Base-by-base conservation (phyloP, 2,113 vertebrate genomes). In the Oophaga pumilio region DNA sequence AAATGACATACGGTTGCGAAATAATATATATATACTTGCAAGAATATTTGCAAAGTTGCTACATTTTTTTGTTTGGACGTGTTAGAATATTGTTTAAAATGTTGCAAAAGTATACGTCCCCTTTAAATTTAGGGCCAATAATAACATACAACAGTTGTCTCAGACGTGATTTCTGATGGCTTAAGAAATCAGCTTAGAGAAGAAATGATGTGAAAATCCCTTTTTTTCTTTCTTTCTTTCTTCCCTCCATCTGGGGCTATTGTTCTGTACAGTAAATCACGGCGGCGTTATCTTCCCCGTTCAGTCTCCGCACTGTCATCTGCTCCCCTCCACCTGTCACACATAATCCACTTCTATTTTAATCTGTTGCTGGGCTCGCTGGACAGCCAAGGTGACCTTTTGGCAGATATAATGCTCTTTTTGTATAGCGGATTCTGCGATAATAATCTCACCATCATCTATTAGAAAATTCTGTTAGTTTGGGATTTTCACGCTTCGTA, bases 281-380 rank as follows among this genome's bases (percentile, higher is more conserved):
- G 60, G 26, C 4, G 49, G 59, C 57, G 74, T 86, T 86, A 86
- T 86, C 85, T 82, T 62, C 6, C 62, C 20, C 73, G 64, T 81
- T 24, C 66, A 71, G 86, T 74, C 64, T 52, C 17, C 50, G 52
- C 78, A 62, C 53, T 86, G 78, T 87, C 86, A 82, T 18, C 86
- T 24, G 53, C 22, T 73, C 57, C 79, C 77, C 20, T 82, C 78
- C 28, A 82, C 68, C 86, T 76, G 86, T 76, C 86, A 87, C 86
- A 82, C 79, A 76, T 87, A 76, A 87, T 82, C 79, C 79, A 82
- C 86, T 82, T 87, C 86, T 82, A 73, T 87, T 82, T 76, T 76
- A 62, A 87, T 87, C 69, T 69, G 20, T 82, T n/a, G 24, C 22
- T 13, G 79, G 62, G 79, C 79, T 76, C 14, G 57, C 68, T 56